phyloP scores from a whole-genome alignment of 1,140 invertebrate species.

The Lasaia peninsularis region DNA sequence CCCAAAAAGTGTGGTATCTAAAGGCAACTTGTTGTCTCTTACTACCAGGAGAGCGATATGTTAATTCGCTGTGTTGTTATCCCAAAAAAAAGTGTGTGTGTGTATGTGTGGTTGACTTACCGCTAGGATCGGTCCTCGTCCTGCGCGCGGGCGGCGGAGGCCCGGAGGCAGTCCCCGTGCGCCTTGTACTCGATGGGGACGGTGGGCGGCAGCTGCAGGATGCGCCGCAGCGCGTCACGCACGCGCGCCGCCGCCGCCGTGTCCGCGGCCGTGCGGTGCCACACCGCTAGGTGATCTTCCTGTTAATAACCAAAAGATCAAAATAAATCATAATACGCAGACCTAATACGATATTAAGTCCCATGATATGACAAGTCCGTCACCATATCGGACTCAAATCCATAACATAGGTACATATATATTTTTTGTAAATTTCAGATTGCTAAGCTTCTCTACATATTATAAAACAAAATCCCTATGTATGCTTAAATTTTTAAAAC shows the following conservation, averaged over 20 bases:
- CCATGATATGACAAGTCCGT: too few relatives aligned
- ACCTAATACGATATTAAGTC: not conserved
- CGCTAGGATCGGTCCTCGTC: conserved; percentile 34
- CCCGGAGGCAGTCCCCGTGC: conserved; percentile 85
- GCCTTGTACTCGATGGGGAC: conserved; percentile 98
- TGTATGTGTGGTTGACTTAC: conserved; percentile 22
- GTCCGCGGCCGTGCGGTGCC: conserved; percentile 97
- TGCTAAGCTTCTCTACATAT: too few relatives aligned
- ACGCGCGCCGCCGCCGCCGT: conserved; percentile 91
- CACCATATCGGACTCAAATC: too few relatives aligned
- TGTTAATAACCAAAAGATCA: too few relatives aligned
- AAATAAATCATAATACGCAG: not conserved
- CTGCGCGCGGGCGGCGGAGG: conserved; percentile 97
- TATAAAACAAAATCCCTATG: too few relatives aligned
- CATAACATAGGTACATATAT: too few relatives aligned
- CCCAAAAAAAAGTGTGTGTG: too few relatives aligned
- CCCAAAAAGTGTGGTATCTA: too few relatives aligned
- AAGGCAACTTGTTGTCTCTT: not conserved
- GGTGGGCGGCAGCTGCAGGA: conserved; percentile 95
- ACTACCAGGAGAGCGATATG: too few relatives aligned
- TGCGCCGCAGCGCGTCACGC: conserved; percentile 94
- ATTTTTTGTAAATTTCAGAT: too few relatives aligned
- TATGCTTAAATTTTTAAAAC: too few relatives aligned
- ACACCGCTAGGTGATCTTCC: conserved; percentile 98
- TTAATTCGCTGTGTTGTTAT: too few relatives aligned